These are phyloP conservation scores for Stichodactyla helianthus DNA, from an alignment of 64 coral and sea anemone genomes.

Conservation along the genomic window DNA sequence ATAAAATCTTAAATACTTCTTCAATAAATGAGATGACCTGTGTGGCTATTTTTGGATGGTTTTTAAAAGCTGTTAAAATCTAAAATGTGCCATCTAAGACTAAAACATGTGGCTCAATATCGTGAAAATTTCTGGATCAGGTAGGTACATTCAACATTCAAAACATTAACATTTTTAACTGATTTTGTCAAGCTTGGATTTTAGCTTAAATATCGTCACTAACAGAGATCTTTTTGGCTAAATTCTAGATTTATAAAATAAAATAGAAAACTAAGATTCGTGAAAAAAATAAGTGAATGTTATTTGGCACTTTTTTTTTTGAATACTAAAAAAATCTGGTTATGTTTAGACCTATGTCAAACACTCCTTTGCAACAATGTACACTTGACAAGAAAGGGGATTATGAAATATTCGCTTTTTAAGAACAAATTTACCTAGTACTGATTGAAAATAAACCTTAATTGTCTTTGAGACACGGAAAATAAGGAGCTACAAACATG, in stretches of 20 bases:
- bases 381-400: background rate
- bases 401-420: background rate
- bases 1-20: conserved; percentile 3
- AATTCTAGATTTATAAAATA: too few relatives aligned
- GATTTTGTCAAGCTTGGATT: too few relatives aligned
- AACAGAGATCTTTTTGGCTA: too few relatives aligned
- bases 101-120: background rate
- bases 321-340: background rate
- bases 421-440: background rate
- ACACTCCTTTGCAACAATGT: background rate
- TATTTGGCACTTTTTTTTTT: background rate
- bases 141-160: background rate
- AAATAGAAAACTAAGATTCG: too few relatives aligned
- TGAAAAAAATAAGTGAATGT: background rate
- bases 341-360: background rate
- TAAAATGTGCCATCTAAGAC: background rate
- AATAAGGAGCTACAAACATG: background rate
- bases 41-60: background rate
- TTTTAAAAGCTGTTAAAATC: background rate
- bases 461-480: background rate
- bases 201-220: too few relatives aligned
- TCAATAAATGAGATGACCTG: background rate
- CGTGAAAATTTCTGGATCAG: background rate
- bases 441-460: background rate
- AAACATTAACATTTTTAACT: background rate